Base-by-base conservation (phyloP, 1,140 invertebrate genomes). In the Lerema accius region DNA sequence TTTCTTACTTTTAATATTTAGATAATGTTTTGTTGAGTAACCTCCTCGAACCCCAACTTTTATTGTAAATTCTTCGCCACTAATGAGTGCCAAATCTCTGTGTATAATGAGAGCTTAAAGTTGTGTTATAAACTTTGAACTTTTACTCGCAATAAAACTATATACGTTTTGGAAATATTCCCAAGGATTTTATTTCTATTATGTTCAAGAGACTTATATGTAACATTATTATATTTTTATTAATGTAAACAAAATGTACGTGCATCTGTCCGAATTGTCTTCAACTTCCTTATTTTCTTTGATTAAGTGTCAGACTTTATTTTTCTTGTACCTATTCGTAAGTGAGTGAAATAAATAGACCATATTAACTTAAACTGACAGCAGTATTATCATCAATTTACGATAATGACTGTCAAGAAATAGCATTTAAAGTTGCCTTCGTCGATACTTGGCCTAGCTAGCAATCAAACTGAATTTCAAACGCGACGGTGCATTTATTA, bases 51-150 rank as follows among this genome's bases (percentile, higher is more conserved):
- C 62, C 66, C 37, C 71, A 73, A 77, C 69, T 77, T 77, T 74
- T 71, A 74, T 77, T 77, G 69, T 74, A 71, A 74, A 72, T 71
- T 69, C 65, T 70, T 74, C 49, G 63, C 66, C 64, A 69, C 74
- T 74, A 77, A 77, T 74, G 69, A 77, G 69, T 65, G 53, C 46
- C 58, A 71, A 70, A 67, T 67, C 65, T 66, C n/a, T n/a, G 58
- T 65, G 71, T 68, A 73, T 76, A 76, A 73, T 69, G 68, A 71
- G 69, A 71, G 66, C 64, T 56, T 56, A 56, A 56, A 69, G 67
- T 63, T 69, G 60, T 69, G 63, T 58, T 69, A 69, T 68, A 43
- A 73, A 76, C 58, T 76, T 73, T 71, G 61, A 67, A 73, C 66
- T 73, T 56, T 69, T 65, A 71, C 70, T 76, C 69, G 67, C 73